phyloP scores from a whole-genome alignment of 1,140 invertebrate species.

The Pygmarrhopalites habei region DNA sequence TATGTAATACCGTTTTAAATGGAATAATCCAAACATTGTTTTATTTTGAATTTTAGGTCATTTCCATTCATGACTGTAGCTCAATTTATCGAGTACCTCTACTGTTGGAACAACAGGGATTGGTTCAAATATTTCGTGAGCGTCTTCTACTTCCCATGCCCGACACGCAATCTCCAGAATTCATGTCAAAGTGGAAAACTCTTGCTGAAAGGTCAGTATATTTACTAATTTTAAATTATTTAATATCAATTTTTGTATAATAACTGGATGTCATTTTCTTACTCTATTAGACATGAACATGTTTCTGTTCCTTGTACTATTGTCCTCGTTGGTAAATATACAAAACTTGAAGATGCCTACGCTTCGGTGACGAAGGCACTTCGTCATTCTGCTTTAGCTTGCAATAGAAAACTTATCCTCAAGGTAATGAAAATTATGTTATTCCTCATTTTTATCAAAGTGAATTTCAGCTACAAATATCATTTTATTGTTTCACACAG shows the following conservation, averaged over 20 bases:
- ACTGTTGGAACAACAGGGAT: constrained; percentile 81
- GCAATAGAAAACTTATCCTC: constrained; percentile 75
- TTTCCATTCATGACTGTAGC: constrained; percentile 87
- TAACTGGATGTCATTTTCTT: too few relatives aligned
- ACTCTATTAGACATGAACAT: neutral
- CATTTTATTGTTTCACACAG: too few relatives aligned
- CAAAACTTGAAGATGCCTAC: constrained; percentile 90
- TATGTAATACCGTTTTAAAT: neutral
- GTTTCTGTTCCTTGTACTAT: constrained; percentile 53
- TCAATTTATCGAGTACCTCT: constrained; percentile 95
- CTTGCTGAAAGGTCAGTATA: constrained; percentile 61
- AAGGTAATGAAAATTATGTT: constrained; percentile 48
- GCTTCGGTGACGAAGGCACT: constrained; percentile 92
- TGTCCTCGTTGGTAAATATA: constrained; percentile 98
- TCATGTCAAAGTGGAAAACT: constrained; percentile 84
- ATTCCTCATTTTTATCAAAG: constrained; percentile 5
- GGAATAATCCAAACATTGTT: neutral
- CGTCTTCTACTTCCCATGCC: constrained; percentile 68
- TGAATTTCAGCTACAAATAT: too few relatives aligned
- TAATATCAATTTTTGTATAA: neutral
- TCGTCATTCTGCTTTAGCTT: constrained; percentile 79
- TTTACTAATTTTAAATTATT: neutral
- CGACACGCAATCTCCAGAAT: constrained; percentile 57
- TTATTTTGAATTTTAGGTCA: constrained; percentile 57
- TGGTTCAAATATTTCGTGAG: constrained; percentile 77